Base-by-base conservation (phyloP, 2,113 vertebrate genomes). In the Misgurnus anguillicaudatus region DNA sequence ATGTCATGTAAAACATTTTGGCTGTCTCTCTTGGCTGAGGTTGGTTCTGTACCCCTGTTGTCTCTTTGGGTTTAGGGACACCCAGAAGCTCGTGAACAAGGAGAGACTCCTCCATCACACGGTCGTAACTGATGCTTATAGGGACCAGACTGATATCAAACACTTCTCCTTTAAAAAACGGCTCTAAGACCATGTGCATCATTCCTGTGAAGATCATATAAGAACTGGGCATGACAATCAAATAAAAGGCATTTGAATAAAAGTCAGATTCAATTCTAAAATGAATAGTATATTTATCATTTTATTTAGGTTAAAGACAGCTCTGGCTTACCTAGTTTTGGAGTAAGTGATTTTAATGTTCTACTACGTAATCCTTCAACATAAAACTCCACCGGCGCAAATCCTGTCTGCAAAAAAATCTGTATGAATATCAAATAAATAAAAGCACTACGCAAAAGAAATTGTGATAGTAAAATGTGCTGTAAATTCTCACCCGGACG, bases 101-200 rank as follows among this genome's bases (percentile, higher is more conserved):
- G 55, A 98, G 92, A 0, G 93, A 93, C 88, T 99, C 98, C 90
- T 99, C 98, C 70, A 99, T 86, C 77, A 97, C 92, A 55, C 95
- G 93, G 80, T 99, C 97, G 0, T 99, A 99, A 84, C 96, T 98
- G 90, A 99, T 96, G 84, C 96, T 98, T 85, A 99, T 93, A 76
- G 98, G 97, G 71, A 99, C 93, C 82, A 99, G 88, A 4, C 92
- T 95, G 0, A 96, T 92, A 86, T 99, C 97, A 80, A 94, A 97
- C 83, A 99, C 94, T 87, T 99, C 95, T 7, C 95, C 92, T 92
- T 98, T 98, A 61, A 98, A 94, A 92, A 93, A 98, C 0, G 98
- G 97, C 78, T 98, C 98, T 91, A 99, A 89, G 73, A 97, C 95
- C 91, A 99, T 96, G 89, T 95, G 95, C 89, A 99, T 93, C 90